Conservation (phyloP, 2,113 vertebrate genomes). For the Helogale parvula region DNA sequence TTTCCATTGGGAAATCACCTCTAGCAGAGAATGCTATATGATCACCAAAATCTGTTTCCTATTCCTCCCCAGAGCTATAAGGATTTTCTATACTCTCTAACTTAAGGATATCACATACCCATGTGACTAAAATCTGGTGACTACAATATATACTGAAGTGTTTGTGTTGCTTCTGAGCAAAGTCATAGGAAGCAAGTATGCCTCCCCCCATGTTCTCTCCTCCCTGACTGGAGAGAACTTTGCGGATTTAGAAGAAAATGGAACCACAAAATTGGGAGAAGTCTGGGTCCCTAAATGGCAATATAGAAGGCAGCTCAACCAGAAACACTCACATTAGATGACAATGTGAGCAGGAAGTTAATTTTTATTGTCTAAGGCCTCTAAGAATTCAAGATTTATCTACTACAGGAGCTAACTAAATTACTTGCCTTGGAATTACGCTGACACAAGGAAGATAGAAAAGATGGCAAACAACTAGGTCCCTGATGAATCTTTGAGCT, state of each 20-base stretch:
- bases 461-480: neutral
- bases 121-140: neutral
- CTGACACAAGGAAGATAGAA: neutral
- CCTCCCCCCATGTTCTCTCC: rapidly evolving
- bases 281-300: neutral
- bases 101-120: neutral
- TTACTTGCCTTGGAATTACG: neutral
- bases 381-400: neutral
- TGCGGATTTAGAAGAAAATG: neutral
- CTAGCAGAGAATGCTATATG: neutral
- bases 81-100: neutral
- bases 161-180: neutral
- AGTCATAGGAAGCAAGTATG: neutral
- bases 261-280: neutral
- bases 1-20: neutral
- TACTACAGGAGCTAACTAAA: neutral
- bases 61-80: neutral
- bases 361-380: neutral
- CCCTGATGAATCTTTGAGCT: neutral
- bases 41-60: neutral
- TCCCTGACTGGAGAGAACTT: neutral
- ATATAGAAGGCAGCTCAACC: neutral
- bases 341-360: neutral
- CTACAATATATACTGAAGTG: neutral
- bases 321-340: neutral